Percentiles rank a stretch among this genome's conserved stretches.
These are phyloP conservation scores for Aurelia aurita complex sp. Pacific DNA, from an alignment of 30 jellyfish, hydroid and myxozoan species.

Conservation along the genomic window DNA sequence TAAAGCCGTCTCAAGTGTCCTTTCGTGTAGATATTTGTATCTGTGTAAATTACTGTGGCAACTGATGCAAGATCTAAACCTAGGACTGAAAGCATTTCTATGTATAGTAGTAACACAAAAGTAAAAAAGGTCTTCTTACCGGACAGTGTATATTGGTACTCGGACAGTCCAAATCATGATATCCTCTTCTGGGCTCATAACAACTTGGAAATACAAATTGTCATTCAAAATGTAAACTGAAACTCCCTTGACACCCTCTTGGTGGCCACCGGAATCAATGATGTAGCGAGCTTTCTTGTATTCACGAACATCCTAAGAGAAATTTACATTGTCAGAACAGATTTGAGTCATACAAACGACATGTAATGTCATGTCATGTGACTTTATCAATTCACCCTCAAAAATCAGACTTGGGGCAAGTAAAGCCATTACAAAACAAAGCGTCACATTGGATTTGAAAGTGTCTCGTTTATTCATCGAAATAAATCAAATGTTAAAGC, in stretches of 20 bases:
- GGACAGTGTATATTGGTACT: conserved; percentile 90
- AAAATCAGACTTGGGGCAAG: too few relatives aligned
- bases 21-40: too few relatives aligned
- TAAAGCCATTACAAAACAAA: too few relatives aligned
- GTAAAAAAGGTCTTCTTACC: conserved; percentile 33
- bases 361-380: not conserved
- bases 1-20: too few relatives aligned
- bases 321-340: not conserved
- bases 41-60: too few relatives aligned
- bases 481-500: too few relatives aligned
- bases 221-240: conserved; percentile 93
- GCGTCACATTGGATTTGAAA: too few relatives aligned
- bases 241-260: conserved; percentile 89
- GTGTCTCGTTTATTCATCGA: too few relatives aligned
- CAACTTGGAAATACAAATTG: conserved; percentile 91
- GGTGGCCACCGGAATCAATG: conserved; percentile 93
- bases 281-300: conserved; percentile 89
- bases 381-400: too few relatives aligned
- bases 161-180: conserved; percentile 98
- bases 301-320: conserved; percentile 78
- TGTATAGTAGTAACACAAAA: too few relatives aligned
- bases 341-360: not conserved
- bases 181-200: conserved; percentile 94
- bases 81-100: too few relatives aligned
- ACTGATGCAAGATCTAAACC: too few relatives aligned